Base-by-base conservation (phyloP, 2,113 vertebrate species). In the Trichechus manatus region DNA sequence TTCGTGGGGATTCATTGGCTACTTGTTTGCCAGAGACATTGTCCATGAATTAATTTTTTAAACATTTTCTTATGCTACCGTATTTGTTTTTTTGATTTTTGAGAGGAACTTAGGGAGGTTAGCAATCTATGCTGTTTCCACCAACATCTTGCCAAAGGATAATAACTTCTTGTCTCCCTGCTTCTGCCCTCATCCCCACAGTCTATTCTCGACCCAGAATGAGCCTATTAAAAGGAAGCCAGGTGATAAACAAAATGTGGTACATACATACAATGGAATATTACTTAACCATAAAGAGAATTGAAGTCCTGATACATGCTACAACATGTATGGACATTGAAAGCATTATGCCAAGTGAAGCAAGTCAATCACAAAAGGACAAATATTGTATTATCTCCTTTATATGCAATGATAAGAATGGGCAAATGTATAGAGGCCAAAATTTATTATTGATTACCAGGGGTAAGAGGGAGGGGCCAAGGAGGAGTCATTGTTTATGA, bases 41-140 rank as follows among this genome's bases (percentile, higher is more conserved):
- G 53, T 25, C 25, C 19, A 81, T 70, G 56, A 95, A 39, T 89
- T 86, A 9, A 61, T 59, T 63, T 42, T 66, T 39, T 17, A 83
- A 6, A 61, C 8, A 22, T 61, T 91, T 92, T 63, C 59, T 80
- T 89, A 36, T 19, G 17, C 53, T 70, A 81, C 66, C 23, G 29
- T 81, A 39, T 15, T 75, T 93, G 36, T 14, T 66, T 64, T 91
- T 97, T 82, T 42, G 93, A 50, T 77, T 95, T 93, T 63, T 61
- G 17, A 59, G 20, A 72, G 19, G n/a, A 89, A n/a, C 4, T 25
- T 56, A 63, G 53, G 47, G 56, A 83, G 15, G 88, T 95, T 39
- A 44, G 44, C 66, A 95, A 25, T 92, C 56, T 93, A 6, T 78
- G 33, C 31, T n/a, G 1, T 80, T 31, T 89, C 47, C 7, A 50